phyloP scores from a whole-genome alignment of 2,113 vertebrate genomes.

The Apeltes quadracus region DNA sequence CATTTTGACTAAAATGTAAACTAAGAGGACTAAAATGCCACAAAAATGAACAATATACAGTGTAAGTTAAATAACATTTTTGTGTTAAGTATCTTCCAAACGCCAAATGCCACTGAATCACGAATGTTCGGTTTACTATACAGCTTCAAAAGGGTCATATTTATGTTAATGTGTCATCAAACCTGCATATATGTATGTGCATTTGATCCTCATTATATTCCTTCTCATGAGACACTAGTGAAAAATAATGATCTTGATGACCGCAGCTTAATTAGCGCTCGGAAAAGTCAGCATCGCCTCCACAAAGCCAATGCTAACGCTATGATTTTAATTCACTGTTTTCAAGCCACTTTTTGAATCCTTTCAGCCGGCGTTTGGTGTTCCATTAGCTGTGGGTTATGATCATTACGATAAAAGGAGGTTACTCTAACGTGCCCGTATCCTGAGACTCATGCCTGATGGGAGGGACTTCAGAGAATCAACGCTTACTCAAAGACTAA shows the following conservation, averaged over 20 bases:
- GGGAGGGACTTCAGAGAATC: slow-evolving; percentile 69
- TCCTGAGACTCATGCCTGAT: slow-evolving; percentile 56
- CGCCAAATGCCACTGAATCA: background rate
- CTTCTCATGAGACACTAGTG: slow-evolving; percentile 42
- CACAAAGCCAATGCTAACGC: slow-evolving; percentile 23
- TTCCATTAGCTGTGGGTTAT: slow-evolving; percentile 72
- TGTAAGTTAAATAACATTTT: slow-evolving; percentile 38
- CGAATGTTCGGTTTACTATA: slow-evolving; percentile 13
- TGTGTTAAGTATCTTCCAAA: slow-evolving; percentile 14
- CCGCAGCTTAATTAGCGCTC: slow-evolving; percentile 62
- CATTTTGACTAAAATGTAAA: slow-evolving; percentile 42
- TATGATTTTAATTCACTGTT: slow-evolving; percentile 73
- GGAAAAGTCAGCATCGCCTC: slow-evolving; percentile 56
- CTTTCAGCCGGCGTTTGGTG: slow-evolving; percentile 71
- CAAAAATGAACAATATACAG: slow-evolving; percentile 42
- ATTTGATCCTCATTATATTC: slow-evolving; percentile 64
- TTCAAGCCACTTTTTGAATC: slow-evolving; percentile 64
- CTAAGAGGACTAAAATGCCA: slow-evolving; percentile 27
- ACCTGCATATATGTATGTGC: slow-evolving; percentile 29
- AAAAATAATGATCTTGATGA: slow-evolving; percentile 76
- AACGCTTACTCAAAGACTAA: slow-evolving; percentile 61
- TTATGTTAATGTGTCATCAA: slow-evolving; percentile 33
- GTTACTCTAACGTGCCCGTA: slow-evolving; percentile 61
- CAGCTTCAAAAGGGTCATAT: slow-evolving; percentile 15
- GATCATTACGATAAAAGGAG: slow-evolving; percentile 73